Percentiles rank a stretch among this genome's conserved stretches.
Evolutionary conservation across 2,888 invertebrate genomes (phyloP).

Genomic region (Eurois occulta): DNA sequence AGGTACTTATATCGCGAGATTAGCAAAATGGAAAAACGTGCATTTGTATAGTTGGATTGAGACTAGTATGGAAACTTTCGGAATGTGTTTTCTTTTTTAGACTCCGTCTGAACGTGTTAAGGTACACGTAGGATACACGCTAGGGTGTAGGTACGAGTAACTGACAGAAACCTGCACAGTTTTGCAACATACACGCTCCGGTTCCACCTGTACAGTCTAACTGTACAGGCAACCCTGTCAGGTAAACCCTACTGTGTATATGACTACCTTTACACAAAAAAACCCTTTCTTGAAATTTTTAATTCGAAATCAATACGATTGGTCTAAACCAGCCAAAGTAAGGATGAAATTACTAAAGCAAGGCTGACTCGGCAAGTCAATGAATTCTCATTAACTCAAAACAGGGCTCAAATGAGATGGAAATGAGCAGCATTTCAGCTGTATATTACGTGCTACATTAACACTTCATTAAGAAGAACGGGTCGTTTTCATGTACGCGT

Average conservation of each 20-base stretch:
- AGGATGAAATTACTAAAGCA: not conserved
- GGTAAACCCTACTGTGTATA: too few species aligned
- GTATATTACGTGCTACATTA: not conserved
- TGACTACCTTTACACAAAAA: too few species aligned
- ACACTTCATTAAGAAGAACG: constrained; percentile 28
- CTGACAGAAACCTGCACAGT: too few species aligned
- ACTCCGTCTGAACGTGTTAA: not conserved
- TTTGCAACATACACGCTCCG: too few species aligned
- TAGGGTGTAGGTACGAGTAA: too few species aligned
- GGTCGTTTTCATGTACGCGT: constrained; percentile 20
- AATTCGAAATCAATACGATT: not conserved
- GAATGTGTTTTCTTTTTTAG: not conserved
- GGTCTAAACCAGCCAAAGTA: not conserved
- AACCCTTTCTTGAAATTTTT: too few species aligned
- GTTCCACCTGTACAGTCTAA: too few species aligned
- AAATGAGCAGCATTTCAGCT: constrained; percentile 22
- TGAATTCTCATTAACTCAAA: not conserved
- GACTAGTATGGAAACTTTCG: not conserved
- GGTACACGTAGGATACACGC: too few species aligned
- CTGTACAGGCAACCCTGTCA: too few species aligned
- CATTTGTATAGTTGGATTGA: not conserved
- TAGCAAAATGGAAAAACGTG: too few species aligned
- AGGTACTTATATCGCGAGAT: not conserved
- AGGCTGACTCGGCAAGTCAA: not conserved
- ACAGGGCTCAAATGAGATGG: not conserved